Evolutionary conservation across 2,888 invertebrate genomes (phyloP).

Genomic region (Sminthurides aquaticus): DNA sequence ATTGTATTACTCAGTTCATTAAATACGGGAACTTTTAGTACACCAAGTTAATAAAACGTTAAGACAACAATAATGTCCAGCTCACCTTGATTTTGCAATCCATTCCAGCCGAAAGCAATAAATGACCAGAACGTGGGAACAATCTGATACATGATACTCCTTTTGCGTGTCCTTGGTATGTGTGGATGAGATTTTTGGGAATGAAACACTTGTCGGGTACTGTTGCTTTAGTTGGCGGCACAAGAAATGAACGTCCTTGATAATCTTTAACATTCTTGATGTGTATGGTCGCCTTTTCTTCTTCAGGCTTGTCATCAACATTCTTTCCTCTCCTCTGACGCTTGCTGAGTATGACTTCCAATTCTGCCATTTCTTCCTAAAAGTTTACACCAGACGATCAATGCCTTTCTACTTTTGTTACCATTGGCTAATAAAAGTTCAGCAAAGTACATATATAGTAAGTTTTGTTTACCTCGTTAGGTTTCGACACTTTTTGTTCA

Average conservation of each 20-base stretch:
- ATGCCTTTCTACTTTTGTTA: background rate
- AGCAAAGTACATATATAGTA: background rate
- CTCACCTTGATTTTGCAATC: constrained; percentile 88
- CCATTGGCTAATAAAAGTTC: background rate
- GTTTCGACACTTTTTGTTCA: constrained; percentile 79
- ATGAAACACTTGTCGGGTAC: constrained; percentile 93
- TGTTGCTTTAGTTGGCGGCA: constrained; percentile 82
- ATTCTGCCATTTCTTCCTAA: constrained; percentile 78
- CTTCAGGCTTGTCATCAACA: constrained; percentile 83
- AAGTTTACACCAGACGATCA: constrained; percentile 24
- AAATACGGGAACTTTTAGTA: constrained; percentile 1
- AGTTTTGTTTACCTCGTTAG: constrained; percentile 58
- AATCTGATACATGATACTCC: constrained; percentile 90
- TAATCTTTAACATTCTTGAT: constrained; percentile 90
- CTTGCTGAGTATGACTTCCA: constrained; percentile 90
- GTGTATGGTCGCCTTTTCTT: constrained; percentile 91
- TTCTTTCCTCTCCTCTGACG: constrained; percentile 77
- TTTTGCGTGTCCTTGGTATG: constrained; percentile 95
- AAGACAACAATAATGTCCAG: constrained; percentile 9
- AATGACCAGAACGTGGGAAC: constrained; percentile 90
- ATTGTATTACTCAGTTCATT: background rate
- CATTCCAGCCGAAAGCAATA: constrained; percentile 92
- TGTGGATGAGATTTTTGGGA: constrained; percentile 90
- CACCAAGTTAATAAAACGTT: background rate
- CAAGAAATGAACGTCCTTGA: constrained; percentile 90